Percentiles rank a stretch among this genome's conserved stretches.
These are phyloP conservation scores for Otocyon megalotis DNA, from an alignment of 2,113 vertebrate genomes.

Conservation along the genomic window DNA sequence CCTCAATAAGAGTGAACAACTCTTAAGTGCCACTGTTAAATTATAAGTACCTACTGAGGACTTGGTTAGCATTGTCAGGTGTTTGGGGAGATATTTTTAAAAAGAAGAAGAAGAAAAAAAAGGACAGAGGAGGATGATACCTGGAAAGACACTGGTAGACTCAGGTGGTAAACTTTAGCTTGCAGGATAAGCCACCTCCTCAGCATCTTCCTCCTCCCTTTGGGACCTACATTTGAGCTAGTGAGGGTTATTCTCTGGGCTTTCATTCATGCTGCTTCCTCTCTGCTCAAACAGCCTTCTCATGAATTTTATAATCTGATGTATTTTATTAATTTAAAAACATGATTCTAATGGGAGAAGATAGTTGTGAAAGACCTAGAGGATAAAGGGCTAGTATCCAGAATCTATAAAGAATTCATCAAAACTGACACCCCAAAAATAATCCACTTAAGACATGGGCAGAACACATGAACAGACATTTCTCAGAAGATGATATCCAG, in stretches of 20 bases:
- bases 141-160: neutral
- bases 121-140: neutral
- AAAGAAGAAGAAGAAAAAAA: neutral
- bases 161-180: neutral
- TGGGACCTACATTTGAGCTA: neutral
- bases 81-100: neutral
- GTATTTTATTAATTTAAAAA: neutral
- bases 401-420: neutral
- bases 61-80: too few relatives aligned
- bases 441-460: neutral
- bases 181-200: neutral
- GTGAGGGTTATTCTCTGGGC: neutral
- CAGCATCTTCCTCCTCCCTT: neutral
- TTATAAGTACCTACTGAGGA: neutral
- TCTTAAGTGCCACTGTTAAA: neutral
- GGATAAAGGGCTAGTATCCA: neutral
- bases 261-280: neutral
- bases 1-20: neutral
- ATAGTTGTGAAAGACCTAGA: neutral
- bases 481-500: neutral
- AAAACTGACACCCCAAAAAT: neutral
- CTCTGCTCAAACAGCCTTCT: neutral
- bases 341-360: neutral
- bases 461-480: neutral
- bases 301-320: neutral